A percentile compares a stretch with the other conserved stretches of the same genome.
These are phyloP conservation scores for Coryphaenoides rupestris DNA, from an alignment of 2,113 vertebrate genomes.

Conservation along the genomic window DNA sequence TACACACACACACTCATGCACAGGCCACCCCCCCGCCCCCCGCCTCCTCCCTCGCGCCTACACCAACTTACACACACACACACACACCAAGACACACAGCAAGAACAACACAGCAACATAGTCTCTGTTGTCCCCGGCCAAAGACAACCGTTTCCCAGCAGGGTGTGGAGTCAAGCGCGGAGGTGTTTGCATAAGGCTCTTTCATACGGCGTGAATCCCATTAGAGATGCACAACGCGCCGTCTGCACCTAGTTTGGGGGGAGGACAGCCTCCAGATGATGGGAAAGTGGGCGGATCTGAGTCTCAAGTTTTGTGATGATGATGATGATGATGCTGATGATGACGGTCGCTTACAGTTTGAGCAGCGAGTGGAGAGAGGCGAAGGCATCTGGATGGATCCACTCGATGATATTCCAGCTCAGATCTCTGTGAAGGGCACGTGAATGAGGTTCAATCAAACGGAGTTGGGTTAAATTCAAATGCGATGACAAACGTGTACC, in stretches of 20 bases:
- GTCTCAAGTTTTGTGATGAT: neutral
- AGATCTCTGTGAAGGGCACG: slow-evolving; percentile 78
- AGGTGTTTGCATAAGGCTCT: slow-evolving; percentile 27
- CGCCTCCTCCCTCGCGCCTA: no score
- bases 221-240: slow-evolving; percentile 36
- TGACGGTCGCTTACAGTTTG: slow-evolving; percentile 84
- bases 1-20: neutral
- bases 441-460: neutral
- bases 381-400: slow-evolving; percentile 88
- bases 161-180: slow-evolving; percentile 11
- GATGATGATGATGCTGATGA: no score
- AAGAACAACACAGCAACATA: slow-evolving; percentile 32
- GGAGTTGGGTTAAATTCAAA: slow-evolving; percentile 3
- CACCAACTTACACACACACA: no score
- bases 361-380: slow-evolving; percentile 80
- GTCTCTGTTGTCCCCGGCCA: slow-evolving; percentile 33
- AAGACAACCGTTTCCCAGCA: slow-evolving; percentile 29
- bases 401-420: slow-evolving; percentile 86
- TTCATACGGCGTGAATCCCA: slow-evolving; percentile 24
- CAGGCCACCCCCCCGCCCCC: slow-evolving; percentile 21
- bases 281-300: neutral
- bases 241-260: neutral
- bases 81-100: slow-evolving; percentile 22
- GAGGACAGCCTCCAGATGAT: slow-evolving; percentile 19
- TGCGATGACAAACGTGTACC: neutral